Percentiles rank a stretch among this genome's conserved stretches.
These are phyloP conservation scores for Phoxinus phoxinus DNA, from an alignment of 2,113 vertebrate genomes.

Conservation along the genomic window DNA sequence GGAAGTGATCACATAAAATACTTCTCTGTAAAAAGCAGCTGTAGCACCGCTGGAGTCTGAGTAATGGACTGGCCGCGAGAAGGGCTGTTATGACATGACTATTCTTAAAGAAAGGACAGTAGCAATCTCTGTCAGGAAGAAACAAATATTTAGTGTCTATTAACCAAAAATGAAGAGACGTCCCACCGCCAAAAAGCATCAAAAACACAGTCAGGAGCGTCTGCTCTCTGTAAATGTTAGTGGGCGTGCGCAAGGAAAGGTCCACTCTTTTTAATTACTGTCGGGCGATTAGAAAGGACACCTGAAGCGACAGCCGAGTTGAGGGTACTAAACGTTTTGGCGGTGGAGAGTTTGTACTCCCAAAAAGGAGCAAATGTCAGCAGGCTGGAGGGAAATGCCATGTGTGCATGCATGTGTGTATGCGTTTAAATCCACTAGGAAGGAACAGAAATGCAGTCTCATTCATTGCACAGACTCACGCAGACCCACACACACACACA, in stretches of 20 bases:
- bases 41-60: background rate
- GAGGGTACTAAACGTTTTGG: conserved; percentile 52
- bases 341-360: conserved; percentile 60
- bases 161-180: conserved; percentile 54
- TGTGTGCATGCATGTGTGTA: background rate
- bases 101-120: conserved; percentile 48
- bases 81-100: background rate
- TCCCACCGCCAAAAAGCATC: conserved; percentile 63
- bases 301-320: conserved; percentile 56
- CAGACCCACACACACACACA: background rate
- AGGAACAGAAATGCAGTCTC: conserved; percentile 5
- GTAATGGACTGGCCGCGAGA: background rate
- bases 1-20: background rate
- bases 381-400: conserved; percentile 61
- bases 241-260: conserved; percentile 63
- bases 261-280: conserved; percentile 60
- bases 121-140: conserved; percentile 59
- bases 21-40: background rate
- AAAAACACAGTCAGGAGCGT: conserved; percentile 65
- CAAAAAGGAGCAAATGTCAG: conserved; percentile 67
- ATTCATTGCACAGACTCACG: background rate
- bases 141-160: conserved; percentile 71
- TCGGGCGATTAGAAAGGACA: conserved; percentile 64
- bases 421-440: conserved; percentile 36
- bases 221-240: conserved; percentile 70